These are phyloP conservation scores for Eueides isabella DNA, from an alignment of 1,140 invertebrate species.

Conservation along the genomic window DNA sequence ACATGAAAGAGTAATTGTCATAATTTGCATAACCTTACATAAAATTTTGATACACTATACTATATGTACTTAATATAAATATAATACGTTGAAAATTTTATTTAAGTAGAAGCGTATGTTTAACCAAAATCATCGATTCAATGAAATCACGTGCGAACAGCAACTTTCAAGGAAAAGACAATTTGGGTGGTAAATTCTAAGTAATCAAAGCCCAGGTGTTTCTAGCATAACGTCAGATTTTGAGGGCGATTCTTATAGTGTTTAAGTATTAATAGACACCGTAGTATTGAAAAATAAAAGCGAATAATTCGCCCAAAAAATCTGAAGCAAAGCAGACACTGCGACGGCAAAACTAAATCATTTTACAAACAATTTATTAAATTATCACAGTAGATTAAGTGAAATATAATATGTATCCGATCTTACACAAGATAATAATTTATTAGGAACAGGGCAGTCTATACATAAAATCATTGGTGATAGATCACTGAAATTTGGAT, in stretches of 20 bases:
- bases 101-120: constrained; percentile 78
- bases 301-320: constrained; percentile 46
- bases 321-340: constrained; percentile 60
- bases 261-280: constrained; percentile 1
- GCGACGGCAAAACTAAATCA: constrained; percentile 43
- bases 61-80: constrained; percentile 78
- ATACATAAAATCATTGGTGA: constrained; percentile 79
- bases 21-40: constrained; percentile 71
- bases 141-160: constrained; percentile 49
- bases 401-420: constrained; percentile 60
- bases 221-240: constrained; percentile 52
- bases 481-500: constrained; percentile 78
- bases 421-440: constrained; percentile 68
- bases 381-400: constrained; percentile 73
- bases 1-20: constrained; percentile 70
- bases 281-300: constrained; percentile 9
- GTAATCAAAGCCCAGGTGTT: constrained; percentile 51
- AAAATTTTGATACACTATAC: constrained; percentile 73
- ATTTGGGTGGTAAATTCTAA: constrained; percentile 50
- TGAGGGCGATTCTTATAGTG: constrained; percentile 23
- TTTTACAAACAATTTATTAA: constrained; percentile 59
- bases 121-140: constrained; percentile 55
- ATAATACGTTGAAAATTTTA: constrained; percentile 76
- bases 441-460: constrained; percentile 78
- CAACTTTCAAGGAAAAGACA: constrained; percentile 52